Evolutionary conservation across 1,140 invertebrate species (phyloP).

Genomic region (Pogonus chalceus): DNA sequence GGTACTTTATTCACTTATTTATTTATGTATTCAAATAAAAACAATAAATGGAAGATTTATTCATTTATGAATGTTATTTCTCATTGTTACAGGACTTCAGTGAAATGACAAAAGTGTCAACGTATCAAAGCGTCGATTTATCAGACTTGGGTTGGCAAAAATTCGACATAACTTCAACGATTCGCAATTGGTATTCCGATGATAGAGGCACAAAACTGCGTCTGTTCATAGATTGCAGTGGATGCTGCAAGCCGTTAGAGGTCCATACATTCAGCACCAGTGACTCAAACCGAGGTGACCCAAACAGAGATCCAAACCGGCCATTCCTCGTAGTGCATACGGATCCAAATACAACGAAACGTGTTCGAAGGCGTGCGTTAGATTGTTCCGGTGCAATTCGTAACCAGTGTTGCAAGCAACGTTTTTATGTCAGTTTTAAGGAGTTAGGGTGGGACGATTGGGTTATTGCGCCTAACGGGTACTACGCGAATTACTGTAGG

Average conservation of each 20-base stretch:
- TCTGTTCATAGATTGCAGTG: constrained; percentile 73
- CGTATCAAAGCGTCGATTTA: constrained; percentile 56
- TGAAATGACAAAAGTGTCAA: constrained; percentile 52
- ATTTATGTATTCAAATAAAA: no score
- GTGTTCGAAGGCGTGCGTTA: constrained; percentile 67
- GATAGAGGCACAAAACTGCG: constrained; percentile 51
- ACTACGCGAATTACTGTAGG: constrained; percentile 90
- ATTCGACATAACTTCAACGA: constrained; percentile 68
- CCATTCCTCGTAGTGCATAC: constrained; percentile 80
- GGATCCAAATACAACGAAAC: constrained; percentile 45
- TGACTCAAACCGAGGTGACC: constrained; percentile 35
- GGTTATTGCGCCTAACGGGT: constrained; percentile 83
- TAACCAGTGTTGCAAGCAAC: constrained; percentile 82
- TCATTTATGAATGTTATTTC: background rate
- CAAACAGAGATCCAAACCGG: constrained; percentile 56
- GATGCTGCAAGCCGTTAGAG: constrained; percentile 63
- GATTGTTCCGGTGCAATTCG: constrained; percentile 66
- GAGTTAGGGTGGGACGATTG: constrained; percentile 90
- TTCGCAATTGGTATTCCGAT: constrained; percentile 56
- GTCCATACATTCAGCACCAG: constrained; percentile 38
- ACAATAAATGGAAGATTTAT: no score
- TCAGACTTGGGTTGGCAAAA: constrained; percentile 72
- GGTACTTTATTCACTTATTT: no score
- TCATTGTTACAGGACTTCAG: constrained; percentile 42
- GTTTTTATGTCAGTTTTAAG: constrained; percentile 83